phyloP scores from a whole-genome alignment of 2,888 invertebrate genomes.

The Aphrophora alni region DNA sequence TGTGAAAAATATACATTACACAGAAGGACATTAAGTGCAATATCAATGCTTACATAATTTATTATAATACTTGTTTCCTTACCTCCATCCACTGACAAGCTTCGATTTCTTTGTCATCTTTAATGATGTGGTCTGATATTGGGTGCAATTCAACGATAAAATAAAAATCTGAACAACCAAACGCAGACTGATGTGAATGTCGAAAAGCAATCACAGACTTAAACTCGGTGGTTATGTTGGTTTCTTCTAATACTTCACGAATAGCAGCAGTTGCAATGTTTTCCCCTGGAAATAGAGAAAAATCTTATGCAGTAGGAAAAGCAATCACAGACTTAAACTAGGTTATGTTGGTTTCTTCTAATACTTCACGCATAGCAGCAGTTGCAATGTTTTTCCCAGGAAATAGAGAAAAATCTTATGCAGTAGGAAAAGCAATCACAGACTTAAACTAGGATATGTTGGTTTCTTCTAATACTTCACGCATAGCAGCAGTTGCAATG shows the following conservation, averaged over 20 bases:
- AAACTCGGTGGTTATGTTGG: slow-evolving; percentile 79
- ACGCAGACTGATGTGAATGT: slow-evolving; percentile 77
- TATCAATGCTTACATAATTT: too few relatives aligned
- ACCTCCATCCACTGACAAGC: slow-evolving; percentile 84
- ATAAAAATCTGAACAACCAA: slow-evolving; percentile 88
- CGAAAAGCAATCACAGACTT: slow-evolving; percentile 77
- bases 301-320: slow-evolving; percentile 60
- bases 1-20: too few relatives aligned
- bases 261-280: slow-evolving; percentile 80
- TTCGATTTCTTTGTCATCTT: slow-evolving; percentile 78
- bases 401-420: background rate
- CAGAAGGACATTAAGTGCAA: too few relatives aligned
- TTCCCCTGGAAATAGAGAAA: slow-evolving; percentile 67
- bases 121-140: slow-evolving; percentile 65
- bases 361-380: slow-evolving; percentile 84
- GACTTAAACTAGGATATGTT: slow-evolving; percentile 79
- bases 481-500: slow-evolving; percentile 77
- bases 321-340: slow-evolving; percentile 78
- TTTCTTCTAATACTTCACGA: slow-evolving; percentile 91
- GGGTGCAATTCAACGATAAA: slow-evolving; percentile 73
- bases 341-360: slow-evolving; percentile 87
- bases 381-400: slow-evolving; percentile 82
- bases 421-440: slow-evolving; percentile 74
- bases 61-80: too few relatives aligned
- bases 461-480: slow-evolving; percentile 93